phyloP scores from a whole-genome alignment of 2,797 vertebrate species.

The Hydrolagus colliei region DNA sequence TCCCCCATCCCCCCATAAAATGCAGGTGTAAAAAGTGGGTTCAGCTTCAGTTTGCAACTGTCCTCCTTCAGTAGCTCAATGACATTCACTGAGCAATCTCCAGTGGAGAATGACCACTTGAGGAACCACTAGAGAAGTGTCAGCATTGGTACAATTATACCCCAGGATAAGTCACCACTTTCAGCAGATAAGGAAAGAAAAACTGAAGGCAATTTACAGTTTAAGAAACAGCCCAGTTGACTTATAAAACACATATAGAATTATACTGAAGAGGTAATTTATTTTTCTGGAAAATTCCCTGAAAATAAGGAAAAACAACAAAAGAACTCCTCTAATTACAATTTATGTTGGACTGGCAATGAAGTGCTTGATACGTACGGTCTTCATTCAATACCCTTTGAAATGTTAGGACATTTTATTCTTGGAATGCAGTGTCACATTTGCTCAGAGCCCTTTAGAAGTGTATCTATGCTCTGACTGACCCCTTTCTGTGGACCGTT shows the following conservation, averaged over 20 bases:
- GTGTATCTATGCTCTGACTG: conserved; percentile 51
- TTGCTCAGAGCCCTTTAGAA: conserved; percentile 57
- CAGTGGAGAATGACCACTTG: background rate
- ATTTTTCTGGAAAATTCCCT: background rate
- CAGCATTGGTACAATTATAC: background rate
- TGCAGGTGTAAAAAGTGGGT: too few species aligned
- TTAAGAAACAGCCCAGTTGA: too few species aligned
- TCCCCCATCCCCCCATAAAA: too few species aligned
- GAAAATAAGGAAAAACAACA: background rate
- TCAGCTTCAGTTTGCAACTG: too few species aligned
- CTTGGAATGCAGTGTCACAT: conserved; percentile 54
- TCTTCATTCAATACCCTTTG: conserved; percentile 47
- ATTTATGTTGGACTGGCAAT: conserved; percentile 1
- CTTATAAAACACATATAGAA: background rate
- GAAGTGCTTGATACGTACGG: conserved; percentile 47
- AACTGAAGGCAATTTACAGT: conserved; percentile 49
- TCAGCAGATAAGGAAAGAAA: conserved; percentile 42
- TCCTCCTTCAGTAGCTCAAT: too few species aligned
- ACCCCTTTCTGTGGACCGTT: conserved; percentile 48
- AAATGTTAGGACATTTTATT: conserved; percentile 52
- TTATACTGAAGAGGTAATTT: background rate
- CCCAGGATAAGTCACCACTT: background rate
- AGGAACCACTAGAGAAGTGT: background rate
- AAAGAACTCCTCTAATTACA: background rate
- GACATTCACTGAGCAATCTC: too few species aligned